phyloP scores from a whole-genome alignment of 1,140 invertebrate genomes.

The Leptonema lineaticorne region DNA sequence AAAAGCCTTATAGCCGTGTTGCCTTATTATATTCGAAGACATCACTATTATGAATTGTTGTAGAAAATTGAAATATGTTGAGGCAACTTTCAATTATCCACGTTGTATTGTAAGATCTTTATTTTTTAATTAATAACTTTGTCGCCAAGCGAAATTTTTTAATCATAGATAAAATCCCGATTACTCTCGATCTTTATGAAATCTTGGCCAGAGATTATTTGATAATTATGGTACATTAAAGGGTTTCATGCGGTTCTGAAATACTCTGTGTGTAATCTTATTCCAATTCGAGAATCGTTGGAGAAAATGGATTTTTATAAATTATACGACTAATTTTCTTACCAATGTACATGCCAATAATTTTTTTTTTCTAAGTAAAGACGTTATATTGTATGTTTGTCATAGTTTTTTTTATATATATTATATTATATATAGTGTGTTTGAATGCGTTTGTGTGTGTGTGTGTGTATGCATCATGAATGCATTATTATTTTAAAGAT shows the following conservation, averaged over 20 bases:
- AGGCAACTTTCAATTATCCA: neutral
- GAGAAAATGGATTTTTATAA: slow-evolving; percentile 8
- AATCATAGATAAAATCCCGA: neutral
- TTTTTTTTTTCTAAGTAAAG: slow-evolving; percentile 8
- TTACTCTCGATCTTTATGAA: too few species aligned
- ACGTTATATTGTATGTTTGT: neutral
- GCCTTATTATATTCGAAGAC: neutral
- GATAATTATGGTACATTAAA: too few species aligned
- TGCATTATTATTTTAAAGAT: neutral
- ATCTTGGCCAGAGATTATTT: too few species aligned
- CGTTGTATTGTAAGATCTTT: neutral
- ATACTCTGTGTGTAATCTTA: too few species aligned
- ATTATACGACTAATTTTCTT: neutral
- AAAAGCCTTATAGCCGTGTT: neutral
- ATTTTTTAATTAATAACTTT: neutral
- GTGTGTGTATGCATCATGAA: neutral
- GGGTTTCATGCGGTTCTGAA: too few species aligned
- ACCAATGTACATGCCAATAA: slow-evolving; percentile 14
- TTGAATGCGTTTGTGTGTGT: neutral
- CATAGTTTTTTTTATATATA: neutral
- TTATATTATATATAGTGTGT: neutral
- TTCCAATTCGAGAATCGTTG: neutral
- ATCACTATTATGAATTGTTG: neutral
- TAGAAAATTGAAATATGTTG: too few species aligned
- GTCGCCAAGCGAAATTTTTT: slow-evolving; percentile 2